Percentiles rank a stretch among this genome's conserved stretches.
phyloP scores from a whole-genome alignment of 2,888 invertebrate species.

The Philhelius pedissequus region DNA sequence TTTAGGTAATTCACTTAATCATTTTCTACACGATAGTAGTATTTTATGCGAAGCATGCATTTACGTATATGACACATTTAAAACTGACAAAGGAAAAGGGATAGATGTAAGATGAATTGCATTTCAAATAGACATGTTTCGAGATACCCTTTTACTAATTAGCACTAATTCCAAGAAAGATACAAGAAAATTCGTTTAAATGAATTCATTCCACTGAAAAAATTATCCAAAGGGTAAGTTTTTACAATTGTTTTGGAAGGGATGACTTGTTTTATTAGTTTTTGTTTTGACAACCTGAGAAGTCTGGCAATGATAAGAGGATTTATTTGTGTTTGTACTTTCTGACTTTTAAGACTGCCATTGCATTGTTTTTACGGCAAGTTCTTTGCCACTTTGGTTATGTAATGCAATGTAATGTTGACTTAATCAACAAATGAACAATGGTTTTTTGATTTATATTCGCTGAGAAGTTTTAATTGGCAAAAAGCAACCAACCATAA shows the following conservation, averaged over 20 bases:
- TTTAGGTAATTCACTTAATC: background rate
- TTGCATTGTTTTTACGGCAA: background rate
- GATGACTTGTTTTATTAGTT: background rate
- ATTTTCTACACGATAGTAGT: background rate
- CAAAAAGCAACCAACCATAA: slow-evolving; percentile 6
- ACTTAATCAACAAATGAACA: slow-evolving; percentile 41
- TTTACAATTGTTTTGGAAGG: slow-evolving; percentile 3
- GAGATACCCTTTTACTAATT: slow-evolving; percentile 13
- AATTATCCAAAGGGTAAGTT: slow-evolving; percentile 24
- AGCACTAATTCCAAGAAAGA: background rate
- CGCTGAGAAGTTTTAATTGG: slow-evolving; percentile 54
- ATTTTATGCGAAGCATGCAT: background rate
- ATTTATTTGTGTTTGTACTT: slow-evolving; percentile 40
- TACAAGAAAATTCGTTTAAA: background rate
- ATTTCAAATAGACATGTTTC: background rate
- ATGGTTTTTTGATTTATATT: slow-evolving; percentile 39
- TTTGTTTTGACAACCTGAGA: background rate
- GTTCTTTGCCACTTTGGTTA: background rate
- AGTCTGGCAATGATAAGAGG: slow-evolving; percentile 22
- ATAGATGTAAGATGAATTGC: background rate
- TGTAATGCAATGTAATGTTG: background rate
- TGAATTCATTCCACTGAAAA: slow-evolving; percentile 8
- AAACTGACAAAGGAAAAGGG: background rate
- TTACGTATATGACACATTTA: background rate
- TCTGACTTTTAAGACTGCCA: slow-evolving; percentile 13